A percentile compares a stretch with the other conserved stretches of the same genome.
Conservation (phyloP, 2,113 vertebrate species). For the Ciconia boyciana region DNA sequence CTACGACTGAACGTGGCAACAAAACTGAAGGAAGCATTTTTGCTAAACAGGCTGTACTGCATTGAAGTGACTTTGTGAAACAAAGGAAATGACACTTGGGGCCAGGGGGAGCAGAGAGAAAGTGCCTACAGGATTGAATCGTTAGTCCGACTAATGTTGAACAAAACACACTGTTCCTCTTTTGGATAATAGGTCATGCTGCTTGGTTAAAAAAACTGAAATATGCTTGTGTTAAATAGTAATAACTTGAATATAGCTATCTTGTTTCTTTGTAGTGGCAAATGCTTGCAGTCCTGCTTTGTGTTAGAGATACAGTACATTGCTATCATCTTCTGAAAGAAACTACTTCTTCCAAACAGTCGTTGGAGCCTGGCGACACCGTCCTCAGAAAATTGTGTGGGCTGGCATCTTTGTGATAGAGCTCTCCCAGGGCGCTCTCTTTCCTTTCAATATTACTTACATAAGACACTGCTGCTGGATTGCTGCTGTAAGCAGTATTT, state of each 20-base stretch:
- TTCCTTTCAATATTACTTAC: slow-evolving; percentile 63
- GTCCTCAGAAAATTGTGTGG: slow-evolving; percentile 46
- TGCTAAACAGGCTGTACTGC: background rate
- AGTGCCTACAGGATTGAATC: background rate
- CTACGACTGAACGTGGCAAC: background rate
- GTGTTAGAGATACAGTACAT: background rate
- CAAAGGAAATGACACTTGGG: background rate
- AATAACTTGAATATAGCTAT: background rate
- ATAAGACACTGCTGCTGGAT: slow-evolving; percentile 30
- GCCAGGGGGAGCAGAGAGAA: background rate
- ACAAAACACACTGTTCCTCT: background rate
- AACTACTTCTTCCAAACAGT: slow-evolving; percentile 23
- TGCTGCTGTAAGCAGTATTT: slow-evolving; percentile 67
- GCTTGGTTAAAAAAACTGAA: background rate
- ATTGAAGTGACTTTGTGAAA: background rate
- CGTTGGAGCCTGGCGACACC: slow-evolving; percentile 23
- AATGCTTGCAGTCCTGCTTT: background rate
- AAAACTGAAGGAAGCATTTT: background rate
- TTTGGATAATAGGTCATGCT: background rate
- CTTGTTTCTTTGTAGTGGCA: background rate
- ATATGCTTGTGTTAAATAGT: background rate
- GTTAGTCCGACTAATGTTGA: background rate
- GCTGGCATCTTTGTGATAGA: slow-evolving; percentile 43
- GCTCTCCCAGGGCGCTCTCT: slow-evolving; percentile 39
- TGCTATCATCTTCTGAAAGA: slow-evolving; percentile 30